Evolutionary conservation across 92 coral and sea anemone genomes (phyloP), one percentile per base, ranked within the genome.

Genomic region (Pocillopora meandrina): DNA sequence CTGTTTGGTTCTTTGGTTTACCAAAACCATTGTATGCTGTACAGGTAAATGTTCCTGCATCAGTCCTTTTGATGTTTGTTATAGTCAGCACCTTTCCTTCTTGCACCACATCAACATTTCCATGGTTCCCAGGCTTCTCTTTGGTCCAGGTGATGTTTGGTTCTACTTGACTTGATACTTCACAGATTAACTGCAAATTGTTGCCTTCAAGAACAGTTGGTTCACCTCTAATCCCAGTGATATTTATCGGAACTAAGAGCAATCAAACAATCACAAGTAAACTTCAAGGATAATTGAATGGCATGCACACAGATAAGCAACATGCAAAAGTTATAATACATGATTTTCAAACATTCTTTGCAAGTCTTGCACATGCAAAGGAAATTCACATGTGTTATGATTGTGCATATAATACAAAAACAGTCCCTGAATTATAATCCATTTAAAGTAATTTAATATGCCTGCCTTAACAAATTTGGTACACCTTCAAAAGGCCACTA

Each of bases 81-180:
- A 74, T 16, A 11, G 56, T 17, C 65, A 61, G 57, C 56, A 3
- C 21, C 18, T 35, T 8, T 0, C 36, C 61, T 11, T 1, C 19
- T 12, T 12, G 63, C 10, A 74, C n/a, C 16, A 56, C 65, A 3
- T n/a, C 36, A 56, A 36, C 13, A 3, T 56, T 17, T 9, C 78
- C 57, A 13, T 62, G 62, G 57, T 74, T 20, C 49, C 20, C 49
- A 7, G 26, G 17, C 78, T 55, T 42, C 49, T 42, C 49, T 74
- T 42, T 74, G 64, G 61, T 74, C 78, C 42, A 74, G n/a, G 64
- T 56, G 64, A 56, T 56, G 49, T 56, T 20, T 55, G 78, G 78
- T 55, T 33, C 23, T 74, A 62, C 42, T 74, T 5, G n/a, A 13
- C 78, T 62, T 21, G 63, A 15, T 74, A 62, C 78, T 74, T 21